phyloP scores from a whole-genome alignment of 2,113 vertebrate species.

The Alligator sinensis region DNA sequence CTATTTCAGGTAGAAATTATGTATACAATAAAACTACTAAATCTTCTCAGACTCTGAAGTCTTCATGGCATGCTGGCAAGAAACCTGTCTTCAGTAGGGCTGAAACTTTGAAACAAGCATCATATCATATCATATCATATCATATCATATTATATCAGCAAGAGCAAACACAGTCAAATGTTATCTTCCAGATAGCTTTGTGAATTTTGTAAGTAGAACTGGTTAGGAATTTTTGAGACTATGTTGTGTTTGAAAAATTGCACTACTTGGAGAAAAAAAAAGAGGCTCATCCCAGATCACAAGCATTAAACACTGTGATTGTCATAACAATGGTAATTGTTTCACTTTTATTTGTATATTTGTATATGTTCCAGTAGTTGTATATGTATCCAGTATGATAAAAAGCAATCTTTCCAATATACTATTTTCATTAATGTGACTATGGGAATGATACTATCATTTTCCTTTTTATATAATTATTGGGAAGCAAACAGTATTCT shows the following conservation, averaged over 20 bases:
- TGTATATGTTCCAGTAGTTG: neutral
- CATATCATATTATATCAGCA: too few species aligned
- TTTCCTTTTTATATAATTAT: neutral
- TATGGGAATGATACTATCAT: neutral
- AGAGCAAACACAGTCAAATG: too few species aligned
- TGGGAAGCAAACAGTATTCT: neutral
- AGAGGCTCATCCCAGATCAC: neutral
- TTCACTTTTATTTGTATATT: neutral
- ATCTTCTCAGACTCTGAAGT: neutral
- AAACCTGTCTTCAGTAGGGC: too few species aligned
- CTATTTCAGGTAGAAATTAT: too few species aligned
- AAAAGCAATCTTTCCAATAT: neutral
- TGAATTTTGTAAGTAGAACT: too few species aligned
- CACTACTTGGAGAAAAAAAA: neutral
- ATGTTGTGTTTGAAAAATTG: too few species aligned
- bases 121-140: too few species aligned
- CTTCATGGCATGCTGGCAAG: neutral
- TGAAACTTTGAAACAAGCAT: too few species aligned
- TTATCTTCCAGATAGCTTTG: too few species aligned
- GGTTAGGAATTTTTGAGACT: too few species aligned
- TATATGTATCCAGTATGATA: neutral
- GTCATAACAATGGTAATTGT: neutral
- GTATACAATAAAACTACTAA: neutral
- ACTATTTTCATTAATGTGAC: neutral
- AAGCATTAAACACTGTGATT: neutral